These are phyloP conservation scores for Junonia oenone DNA, from an alignment of 2,888 invertebrate genomes.

Conservation along the genomic window DNA sequence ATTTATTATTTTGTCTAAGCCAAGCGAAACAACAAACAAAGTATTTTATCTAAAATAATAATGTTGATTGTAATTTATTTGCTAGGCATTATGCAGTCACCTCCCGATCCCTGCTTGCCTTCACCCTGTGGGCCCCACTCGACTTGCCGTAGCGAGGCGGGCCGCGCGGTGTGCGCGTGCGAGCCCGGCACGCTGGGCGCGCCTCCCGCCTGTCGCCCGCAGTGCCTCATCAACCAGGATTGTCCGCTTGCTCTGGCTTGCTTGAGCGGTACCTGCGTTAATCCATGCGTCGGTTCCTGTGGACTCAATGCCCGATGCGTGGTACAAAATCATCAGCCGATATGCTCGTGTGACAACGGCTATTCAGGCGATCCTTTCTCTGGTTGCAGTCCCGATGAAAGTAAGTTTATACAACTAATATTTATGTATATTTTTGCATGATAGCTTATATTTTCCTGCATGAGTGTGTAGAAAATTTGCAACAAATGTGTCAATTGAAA, in stretches of 20 bases:
- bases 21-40: too few species aligned
- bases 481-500: conserved; percentile 14
- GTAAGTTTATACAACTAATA: conserved; percentile 55
- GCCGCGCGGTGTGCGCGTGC: conserved; percentile 86
- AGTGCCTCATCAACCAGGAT: conserved; percentile 88
- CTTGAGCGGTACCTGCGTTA: conserved; percentile 84
- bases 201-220: conserved; percentile 88
- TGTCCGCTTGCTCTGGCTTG: conserved; percentile 87
- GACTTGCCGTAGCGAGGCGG: conserved; percentile 80
- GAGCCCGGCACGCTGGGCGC: conserved; percentile 86
- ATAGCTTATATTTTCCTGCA: conserved; percentile 22
- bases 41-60: too few species aligned
- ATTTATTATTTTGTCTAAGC: too few species aligned
- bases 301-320: conserved; percentile 87
- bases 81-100: conserved; percentile 45
- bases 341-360: conserved; percentile 86
- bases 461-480: conserved; percentile 11
- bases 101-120: conserved; percentile 82
- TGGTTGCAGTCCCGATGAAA: conserved; percentile 82
- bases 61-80: too few species aligned
- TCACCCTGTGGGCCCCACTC: conserved; percentile 86
- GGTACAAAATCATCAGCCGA: conserved; percentile 86
- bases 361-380: conserved; percentile 90
- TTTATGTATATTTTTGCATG: conserved; percentile 8
- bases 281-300: conserved; percentile 88